phyloP scores from a whole-genome alignment of 2,888 invertebrate species.

The Microctonus hyperodae region DNA sequence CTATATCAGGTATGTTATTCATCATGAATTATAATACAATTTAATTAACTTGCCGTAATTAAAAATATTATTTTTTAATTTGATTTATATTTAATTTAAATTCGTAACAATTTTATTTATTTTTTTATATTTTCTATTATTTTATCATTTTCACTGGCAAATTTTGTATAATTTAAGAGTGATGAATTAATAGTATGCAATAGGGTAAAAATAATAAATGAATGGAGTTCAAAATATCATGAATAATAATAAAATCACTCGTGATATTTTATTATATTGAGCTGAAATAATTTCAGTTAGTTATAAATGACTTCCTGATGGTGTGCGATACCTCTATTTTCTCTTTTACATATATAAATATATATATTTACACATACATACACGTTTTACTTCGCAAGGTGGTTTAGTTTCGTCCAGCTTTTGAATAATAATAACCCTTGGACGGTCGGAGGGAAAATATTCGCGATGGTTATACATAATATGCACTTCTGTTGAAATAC shows the following conservation, averaged over 20 bases:
- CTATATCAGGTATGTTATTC: neutral
- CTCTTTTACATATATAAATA: neutral
- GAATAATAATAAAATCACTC: too few relatives aligned
- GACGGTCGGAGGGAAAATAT: constrained; percentile 6
- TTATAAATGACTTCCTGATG: too few relatives aligned
- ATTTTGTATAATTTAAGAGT: too few relatives aligned
- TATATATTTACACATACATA: neutral
- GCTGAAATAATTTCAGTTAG: too few relatives aligned
- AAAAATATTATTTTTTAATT: neutral
- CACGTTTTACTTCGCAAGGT: constrained; percentile 8
- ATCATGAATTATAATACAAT: neutral
- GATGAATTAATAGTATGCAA: too few relatives aligned
- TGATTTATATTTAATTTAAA: neutral
- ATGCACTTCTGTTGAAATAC: neutral
- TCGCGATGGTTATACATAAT: constrained; percentile 1
- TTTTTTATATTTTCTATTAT: too few relatives aligned
- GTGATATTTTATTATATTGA: too few relatives aligned
- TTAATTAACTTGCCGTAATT: neutral
- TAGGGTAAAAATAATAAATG: too few relatives aligned
- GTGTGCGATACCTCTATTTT: too few relatives aligned
- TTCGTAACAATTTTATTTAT: too few relatives aligned
- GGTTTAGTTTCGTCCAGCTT: constrained; percentile 1
- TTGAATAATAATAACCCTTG: constrained; percentile 18
- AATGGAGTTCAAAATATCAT: too few relatives aligned
- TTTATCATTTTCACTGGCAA: too few relatives aligned